Evolutionary conservation across 2,888 invertebrate species (phyloP).

Genomic region (Pilophorus perplexus): DNA sequence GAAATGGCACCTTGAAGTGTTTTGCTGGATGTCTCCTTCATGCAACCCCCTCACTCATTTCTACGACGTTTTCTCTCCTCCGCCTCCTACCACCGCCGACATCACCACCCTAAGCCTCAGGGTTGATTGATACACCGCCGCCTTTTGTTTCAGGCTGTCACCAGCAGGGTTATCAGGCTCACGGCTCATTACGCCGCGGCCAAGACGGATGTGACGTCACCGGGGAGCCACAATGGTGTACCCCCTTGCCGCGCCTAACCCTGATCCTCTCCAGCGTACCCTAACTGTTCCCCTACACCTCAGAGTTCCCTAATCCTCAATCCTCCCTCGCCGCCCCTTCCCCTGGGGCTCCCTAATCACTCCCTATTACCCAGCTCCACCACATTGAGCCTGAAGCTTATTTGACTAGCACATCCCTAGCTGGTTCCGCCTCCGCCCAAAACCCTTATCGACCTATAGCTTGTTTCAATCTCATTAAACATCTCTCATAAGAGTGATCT

Average conservation of each 20-base stretch:
- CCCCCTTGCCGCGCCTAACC: slow-evolving; percentile 14
- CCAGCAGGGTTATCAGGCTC: slow-evolving; percentile 40
- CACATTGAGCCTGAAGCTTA: slow-evolving; percentile 38
- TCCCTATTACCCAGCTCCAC: slow-evolving; percentile 38
- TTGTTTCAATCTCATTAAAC: slow-evolving; percentile 31
- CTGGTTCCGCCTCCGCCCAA: not conserved
- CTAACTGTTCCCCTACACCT: not conserved
- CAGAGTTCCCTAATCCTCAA: slow-evolving; percentile 27
- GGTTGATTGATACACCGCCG: slow-evolving; percentile 42
- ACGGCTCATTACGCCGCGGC: slow-evolving; percentile 42
- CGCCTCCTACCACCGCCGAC: no score
- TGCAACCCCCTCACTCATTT: not conserved
- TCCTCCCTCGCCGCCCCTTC: not conserved
- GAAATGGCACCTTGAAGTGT: slow-evolving; percentile 37
- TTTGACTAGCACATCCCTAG: slow-evolving; percentile 14
- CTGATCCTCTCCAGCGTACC: not conserved
- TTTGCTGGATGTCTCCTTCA: slow-evolving; percentile 23
- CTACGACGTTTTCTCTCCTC: no score
- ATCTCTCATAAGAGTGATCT: not conserved
- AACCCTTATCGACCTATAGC: slow-evolving; percentile 23
- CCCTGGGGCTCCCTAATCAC: slow-evolving; percentile 35
- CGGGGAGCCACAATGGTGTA: slow-evolving; percentile 27
- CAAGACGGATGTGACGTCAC: slow-evolving; percentile 43
- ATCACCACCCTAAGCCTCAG: no score
- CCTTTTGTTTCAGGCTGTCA: slow-evolving; percentile 41